These are phyloP conservation scores for Molanna angustata DNA, from an alignment of 2,888 invertebrate species.

Conservation along the genomic window DNA sequence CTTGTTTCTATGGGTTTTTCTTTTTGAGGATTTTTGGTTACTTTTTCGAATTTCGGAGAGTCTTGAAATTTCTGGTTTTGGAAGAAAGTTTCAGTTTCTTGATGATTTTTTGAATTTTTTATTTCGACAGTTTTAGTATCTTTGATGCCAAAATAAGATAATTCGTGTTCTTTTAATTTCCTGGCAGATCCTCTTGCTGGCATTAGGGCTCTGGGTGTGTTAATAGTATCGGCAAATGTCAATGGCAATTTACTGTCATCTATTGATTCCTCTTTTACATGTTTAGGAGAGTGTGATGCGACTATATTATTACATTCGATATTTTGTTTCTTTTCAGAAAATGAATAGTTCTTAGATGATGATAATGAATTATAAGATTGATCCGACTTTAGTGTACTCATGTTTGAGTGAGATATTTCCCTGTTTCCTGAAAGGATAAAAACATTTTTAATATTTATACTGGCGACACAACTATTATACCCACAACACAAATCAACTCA, in stretches of 20 bases:
- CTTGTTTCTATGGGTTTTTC: background rate
- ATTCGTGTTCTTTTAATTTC: constrained; percentile 57
- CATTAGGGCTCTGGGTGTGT: constrained; percentile 28
- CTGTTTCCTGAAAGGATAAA: constrained; percentile 9
- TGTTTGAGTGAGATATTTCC: background rate
- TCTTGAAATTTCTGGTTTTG: constrained; percentile 5
- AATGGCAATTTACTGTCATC: constrained; percentile 4
- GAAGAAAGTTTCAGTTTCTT: background rate
- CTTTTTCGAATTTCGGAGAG: background rate
- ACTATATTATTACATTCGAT: too few species aligned
- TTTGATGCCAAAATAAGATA: constrained; percentile 57
- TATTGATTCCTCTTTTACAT: too few species aligned
- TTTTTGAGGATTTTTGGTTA: constrained; percentile 9
- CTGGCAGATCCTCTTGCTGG: constrained; percentile 38
- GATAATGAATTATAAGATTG: background rate
- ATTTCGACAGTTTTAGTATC: constrained; percentile 8
- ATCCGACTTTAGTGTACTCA: background rate
- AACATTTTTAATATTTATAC: too few species aligned
- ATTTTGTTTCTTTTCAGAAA: constrained; percentile 16
- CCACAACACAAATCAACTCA: too few species aligned
- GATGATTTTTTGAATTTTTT: background rate
- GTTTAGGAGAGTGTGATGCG: too few species aligned
- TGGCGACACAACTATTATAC: too few species aligned
- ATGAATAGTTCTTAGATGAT: constrained; percentile 4
- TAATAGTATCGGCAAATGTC: constrained; percentile 25